Base-by-base conservation (phyloP, 2,888 invertebrate species). In the Quadriops clusia region DNA sequence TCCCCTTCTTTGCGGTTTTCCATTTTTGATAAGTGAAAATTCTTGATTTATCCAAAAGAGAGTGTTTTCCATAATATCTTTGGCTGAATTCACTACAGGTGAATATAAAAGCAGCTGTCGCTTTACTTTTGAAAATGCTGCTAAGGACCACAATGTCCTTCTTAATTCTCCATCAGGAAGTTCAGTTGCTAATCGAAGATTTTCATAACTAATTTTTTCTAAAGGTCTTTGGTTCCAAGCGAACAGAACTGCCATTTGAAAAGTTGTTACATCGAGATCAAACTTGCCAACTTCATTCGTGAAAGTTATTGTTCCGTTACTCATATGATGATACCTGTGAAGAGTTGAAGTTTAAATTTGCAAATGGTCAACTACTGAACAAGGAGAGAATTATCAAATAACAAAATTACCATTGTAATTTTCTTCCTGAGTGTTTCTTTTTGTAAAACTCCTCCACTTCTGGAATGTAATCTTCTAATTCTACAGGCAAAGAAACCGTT, bases 201-300 rank as follows among this genome's bases (percentile, higher is more conserved):
- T 94, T 64, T 98, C 98, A 53, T 94, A 93, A n/a, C 87, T 82
- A 38, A 98, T 81, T 61, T 77, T 84, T 51, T 95, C 94, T 46
- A 77, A 66, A 2, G 90, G 90, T 41, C 95, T 72, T 58, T 95
- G 93, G 68, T 98, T 98, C 95, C 95, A 99, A 9, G 94, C 91
- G 65, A 95, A 97, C 23, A 98, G 66, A 9, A 98, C 95, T 20
- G 95, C 94, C 95, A 98, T 95, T 76, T 99, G 98, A 64, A 97
- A 97, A 14, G 98, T 97, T 8, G 97, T 98, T 4, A 99, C 95
- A 58, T 98, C 98, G 47, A 98, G 68, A 63, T 98, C 98, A 64
- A 87, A 98, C 46, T 86, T 78, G 1, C 94, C 97, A 31, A 86
- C 77, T 44, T 80, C 75, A 59, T 93, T 95, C 1, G 79, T 75